phyloP scores from a whole-genome alignment of 2,888 invertebrate species.

The Margaritifera margaritifera region DNA sequence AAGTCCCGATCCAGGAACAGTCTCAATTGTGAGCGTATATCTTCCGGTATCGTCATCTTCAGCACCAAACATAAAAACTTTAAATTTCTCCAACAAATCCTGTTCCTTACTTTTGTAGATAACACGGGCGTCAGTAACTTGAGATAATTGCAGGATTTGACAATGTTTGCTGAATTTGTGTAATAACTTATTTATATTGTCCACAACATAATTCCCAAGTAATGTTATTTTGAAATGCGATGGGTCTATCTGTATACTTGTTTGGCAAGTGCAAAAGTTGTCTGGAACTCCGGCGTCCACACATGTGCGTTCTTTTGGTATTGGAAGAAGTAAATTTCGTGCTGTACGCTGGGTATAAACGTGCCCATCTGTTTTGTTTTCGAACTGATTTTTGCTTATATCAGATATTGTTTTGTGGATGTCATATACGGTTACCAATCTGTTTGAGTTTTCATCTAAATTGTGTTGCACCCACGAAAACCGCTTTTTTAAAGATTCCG shows the following conservation, averaged over 20 bases:
- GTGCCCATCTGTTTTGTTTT: slow-evolving; percentile 5
- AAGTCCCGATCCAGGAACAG: slow-evolving; percentile 80
- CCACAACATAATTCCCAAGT: slow-evolving; percentile 78
- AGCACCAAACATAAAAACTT: too few relatives aligned
- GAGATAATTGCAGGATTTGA: too few relatives aligned
- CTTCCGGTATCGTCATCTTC: slow-evolving; percentile 21
- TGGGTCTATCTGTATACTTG: slow-evolving; percentile 77
- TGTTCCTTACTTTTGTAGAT: too few relatives aligned
- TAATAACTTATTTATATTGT: slow-evolving; percentile 80
- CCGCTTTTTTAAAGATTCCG: slow-evolving; percentile 80
- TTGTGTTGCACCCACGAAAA: slow-evolving; percentile 80
- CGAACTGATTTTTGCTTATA: slow-evolving; percentile 70
- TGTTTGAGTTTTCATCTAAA: slow-evolving; percentile 78
- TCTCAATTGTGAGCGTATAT: slow-evolving; percentile 79
- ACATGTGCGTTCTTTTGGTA: slow-evolving; percentile 84
- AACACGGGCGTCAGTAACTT: too few relatives aligned
- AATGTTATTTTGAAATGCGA: slow-evolving; percentile 77
- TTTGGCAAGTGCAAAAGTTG: slow-evolving; percentile 92
- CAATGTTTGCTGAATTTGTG: slow-evolving; percentile 43
- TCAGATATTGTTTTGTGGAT: slow-evolving; percentile 85
- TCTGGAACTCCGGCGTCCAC: slow-evolving; percentile 83
- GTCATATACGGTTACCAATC: slow-evolving; percentile 87
- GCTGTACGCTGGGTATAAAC: slow-evolving; percentile 15
- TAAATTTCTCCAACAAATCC: too few relatives aligned
- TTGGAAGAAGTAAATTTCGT: slow-evolving; percentile 82